phyloP scores from a whole-genome alignment of 2,888 invertebrate species.

The Melangyna quadrimaculata region DNA sequence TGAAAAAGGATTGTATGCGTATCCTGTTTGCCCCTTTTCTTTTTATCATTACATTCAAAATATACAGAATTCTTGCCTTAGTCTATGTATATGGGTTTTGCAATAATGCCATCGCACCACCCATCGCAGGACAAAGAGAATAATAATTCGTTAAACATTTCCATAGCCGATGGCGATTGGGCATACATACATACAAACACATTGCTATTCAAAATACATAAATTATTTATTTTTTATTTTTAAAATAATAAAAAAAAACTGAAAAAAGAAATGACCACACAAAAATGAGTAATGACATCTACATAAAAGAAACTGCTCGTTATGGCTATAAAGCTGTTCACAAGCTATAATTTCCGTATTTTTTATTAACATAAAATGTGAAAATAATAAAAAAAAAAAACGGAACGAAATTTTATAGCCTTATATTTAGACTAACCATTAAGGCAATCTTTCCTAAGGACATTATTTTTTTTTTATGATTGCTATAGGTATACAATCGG shows the following conservation, averaged over 20 bases:
- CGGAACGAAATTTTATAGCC: constrained; percentile 19
- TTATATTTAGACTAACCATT: constrained; percentile 5
- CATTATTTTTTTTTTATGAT: background rate
- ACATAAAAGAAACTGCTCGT: constrained; percentile 36
- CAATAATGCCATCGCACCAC: background rate
- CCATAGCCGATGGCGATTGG: constrained; percentile 32
- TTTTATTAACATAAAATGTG: constrained; percentile 24
- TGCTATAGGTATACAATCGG: background rate
- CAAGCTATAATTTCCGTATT: constrained; percentile 39
- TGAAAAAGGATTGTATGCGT: constrained; percentile 52
- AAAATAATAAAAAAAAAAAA: background rate
- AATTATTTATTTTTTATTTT: constrained; percentile 2
- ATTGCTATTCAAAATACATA: background rate
- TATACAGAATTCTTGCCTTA: background rate
- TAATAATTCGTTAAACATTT: constrained; percentile 51
- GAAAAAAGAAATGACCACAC: constrained; percentile 36
- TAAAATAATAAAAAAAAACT: constrained; percentile 1
- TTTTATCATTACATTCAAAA: background rate
- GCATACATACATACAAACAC: background rate
- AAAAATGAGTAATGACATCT: constrained; percentile 57
- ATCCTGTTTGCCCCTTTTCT: background rate
- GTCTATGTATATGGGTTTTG: background rate
- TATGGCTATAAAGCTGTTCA: constrained; percentile 45
- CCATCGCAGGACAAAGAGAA: constrained; percentile 7
- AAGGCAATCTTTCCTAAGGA: background rate